Base-by-base conservation (phyloP, 2,113 vertebrate species). In the Corythoichthys intestinalis region DNA sequence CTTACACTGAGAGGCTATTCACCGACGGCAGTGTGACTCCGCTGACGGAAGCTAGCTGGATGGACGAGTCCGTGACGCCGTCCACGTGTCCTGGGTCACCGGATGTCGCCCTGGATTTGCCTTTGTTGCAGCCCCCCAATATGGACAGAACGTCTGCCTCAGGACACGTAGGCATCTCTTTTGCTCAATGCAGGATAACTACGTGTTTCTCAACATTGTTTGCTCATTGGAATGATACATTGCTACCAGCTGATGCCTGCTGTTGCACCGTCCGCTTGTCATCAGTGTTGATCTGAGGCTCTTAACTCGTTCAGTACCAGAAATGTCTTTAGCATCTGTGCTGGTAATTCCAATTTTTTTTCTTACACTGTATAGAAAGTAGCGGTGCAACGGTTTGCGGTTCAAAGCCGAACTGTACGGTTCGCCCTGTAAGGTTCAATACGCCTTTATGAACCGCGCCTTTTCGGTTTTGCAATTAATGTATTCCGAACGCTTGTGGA, bases 111-210 rank as follows among this genome's bases (percentile, higher is more conserved):
- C 80, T 92, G 69, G 92, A 92, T 74, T 81, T 93, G 66, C 88
- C 88, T 53, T 77, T 86, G 77, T 49, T 91, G 68, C 92, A 92
- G 74, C 79, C 88, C 0, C 85, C 93, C 65, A 78, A 75, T 50
- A 70, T 89, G 61, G 94, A 96, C 86, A 86, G 94, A 84, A 92
- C 98, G 83, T 99, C 96, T 74, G 94, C 96, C 0, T 96, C 96
- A 15, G 93, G 95, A 92, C 97, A 98, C 89, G 97, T 97, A 98
- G 47, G 93, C 79, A 54, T 73, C 58, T 4, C 14, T 41, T 6
- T 68, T 74, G 79, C 58, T 39, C 66, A n/a, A 63, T 76, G 46
- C 20, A 7, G 52, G n/a, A 62, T n/a, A 2, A 17, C n/a, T 49
- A 67, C 71, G 73, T 69, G 75, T 72, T 78, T 41, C 41, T 72